Evolutionary conservation across 2,888 invertebrate species (phyloP).

Genomic region (Julus scandinavius): DNA sequence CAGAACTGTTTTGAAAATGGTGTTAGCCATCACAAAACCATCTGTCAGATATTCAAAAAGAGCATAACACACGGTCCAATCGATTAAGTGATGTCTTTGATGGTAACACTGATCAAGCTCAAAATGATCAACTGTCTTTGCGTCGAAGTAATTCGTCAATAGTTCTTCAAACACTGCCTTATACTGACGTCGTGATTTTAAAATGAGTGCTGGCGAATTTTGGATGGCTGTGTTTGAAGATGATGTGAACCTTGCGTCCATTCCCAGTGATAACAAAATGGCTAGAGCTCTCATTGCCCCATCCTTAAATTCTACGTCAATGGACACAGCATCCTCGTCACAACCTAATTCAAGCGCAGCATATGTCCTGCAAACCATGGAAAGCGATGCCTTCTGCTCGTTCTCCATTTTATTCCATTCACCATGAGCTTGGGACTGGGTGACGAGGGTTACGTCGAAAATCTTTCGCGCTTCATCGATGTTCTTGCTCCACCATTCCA

Average conservation of each 20-base stretch:
- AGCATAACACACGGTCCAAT: conserved; percentile 62
- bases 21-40: conserved; percentile 60
- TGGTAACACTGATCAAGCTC: background rate
- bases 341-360: conserved; percentile 10
- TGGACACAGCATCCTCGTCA: background rate
- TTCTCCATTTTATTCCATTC: background rate
- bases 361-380: conserved; percentile 28
- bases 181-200: conserved; percentile 33
- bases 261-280: conserved; percentile 37
- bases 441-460: conserved; percentile 58
- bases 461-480: conserved; percentile 63
- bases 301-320: background rate
- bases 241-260: background rate
- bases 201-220: conserved; percentile 29
- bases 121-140: background rate
- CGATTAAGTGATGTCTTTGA: conserved; percentile 55
- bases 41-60: conserved; percentile 63
- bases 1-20: background rate
- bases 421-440: conserved; percentile 20
- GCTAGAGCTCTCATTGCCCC: background rate
- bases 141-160: background rate
- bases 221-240: background rate
- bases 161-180: conserved; percentile 6
- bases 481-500: conserved; percentile 63
- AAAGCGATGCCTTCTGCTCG: conserved; percentile 20